phyloP scores from a whole-genome alignment of 2,888 invertebrate genomes.

The Phaonia tiefii region DNA sequence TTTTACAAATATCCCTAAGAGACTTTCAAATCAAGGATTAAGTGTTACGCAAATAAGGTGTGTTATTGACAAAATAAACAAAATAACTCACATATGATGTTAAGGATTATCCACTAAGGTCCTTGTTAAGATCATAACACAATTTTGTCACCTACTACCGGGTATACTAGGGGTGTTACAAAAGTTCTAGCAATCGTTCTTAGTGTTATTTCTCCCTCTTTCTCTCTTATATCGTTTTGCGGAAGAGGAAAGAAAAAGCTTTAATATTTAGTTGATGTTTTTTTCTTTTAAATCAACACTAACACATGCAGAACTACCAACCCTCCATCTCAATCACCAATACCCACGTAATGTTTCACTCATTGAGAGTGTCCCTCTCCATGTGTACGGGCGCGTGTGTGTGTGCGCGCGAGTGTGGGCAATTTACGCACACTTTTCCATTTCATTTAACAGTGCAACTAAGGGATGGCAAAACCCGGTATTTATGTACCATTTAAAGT shows the following conservation, averaged over 20 bases:
- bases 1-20: neutral
- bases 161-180: too few relatives aligned
- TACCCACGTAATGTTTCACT: slow-evolving; percentile 36
- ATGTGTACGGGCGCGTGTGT: slow-evolving; percentile 63
- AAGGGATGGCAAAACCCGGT: slow-evolving; percentile 76
- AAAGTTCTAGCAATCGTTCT: too few relatives aligned
- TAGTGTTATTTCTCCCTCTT: slow-evolving; percentile 37
- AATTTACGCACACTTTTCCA: slow-evolving; percentile 49
- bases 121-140: neutral
- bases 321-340: slow-evolving; percentile 54
- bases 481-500: too few relatives aligned
- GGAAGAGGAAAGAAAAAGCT: slow-evolving; percentile 57
- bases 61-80: neutral
- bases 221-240: slow-evolving; percentile 30
- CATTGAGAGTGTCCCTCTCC: too few relatives aligned
- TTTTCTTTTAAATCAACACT: too few relatives aligned
- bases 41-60: neutral
- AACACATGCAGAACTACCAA: slow-evolving; percentile 56
- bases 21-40: neutral
- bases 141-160: slow-evolving; percentile 31
- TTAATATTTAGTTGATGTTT: too few relatives aligned
- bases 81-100: too few relatives aligned
- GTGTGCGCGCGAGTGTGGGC: slow-evolving; percentile 55
- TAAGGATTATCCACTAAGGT: neutral
- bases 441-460: slow-evolving; percentile 55